phyloP scores from a whole-genome alignment of 2,888 invertebrate species.

The Tuberolachnus salignus region DNA sequence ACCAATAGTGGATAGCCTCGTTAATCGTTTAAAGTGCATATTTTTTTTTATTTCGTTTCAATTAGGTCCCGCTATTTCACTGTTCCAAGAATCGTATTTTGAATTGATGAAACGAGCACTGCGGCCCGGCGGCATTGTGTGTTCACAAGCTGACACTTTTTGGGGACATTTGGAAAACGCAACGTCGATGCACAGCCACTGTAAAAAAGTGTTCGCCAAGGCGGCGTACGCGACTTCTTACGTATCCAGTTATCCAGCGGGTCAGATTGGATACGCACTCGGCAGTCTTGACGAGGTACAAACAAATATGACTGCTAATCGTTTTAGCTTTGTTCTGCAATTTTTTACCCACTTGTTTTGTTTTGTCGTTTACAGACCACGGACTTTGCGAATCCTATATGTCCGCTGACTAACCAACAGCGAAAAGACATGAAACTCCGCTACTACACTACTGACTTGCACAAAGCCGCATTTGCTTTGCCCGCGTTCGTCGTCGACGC shows the following conservation, averaged over 20 bases:
- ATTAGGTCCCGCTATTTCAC: conserved; percentile 71
- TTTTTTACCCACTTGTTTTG: too few species aligned
- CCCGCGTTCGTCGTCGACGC: conserved; percentile 65
- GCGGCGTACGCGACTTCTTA: conserved; percentile 81
- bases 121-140: conserved; percentile 85
- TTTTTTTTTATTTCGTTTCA: conserved; percentile 59
- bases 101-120: conserved; percentile 82
- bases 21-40: background rate
- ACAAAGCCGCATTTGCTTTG: conserved; percentile 82
- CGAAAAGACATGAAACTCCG: conserved; percentile 75
- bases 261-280: conserved; percentile 93
- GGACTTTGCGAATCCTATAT: conserved; percentile 72
- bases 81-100: conserved; percentile 84
- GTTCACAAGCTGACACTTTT: conserved; percentile 81
- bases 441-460: conserved; percentile 87
- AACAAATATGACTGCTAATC: too few species aligned
- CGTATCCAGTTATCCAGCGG: conserved; percentile 96
- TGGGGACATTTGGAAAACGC: conserved; percentile 85
- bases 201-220: conserved; percentile 77
- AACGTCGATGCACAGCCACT: conserved; percentile 75
- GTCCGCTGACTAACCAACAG: conserved; percentile 70
- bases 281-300: conserved; percentile 74
- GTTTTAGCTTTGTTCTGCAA: too few species aligned
- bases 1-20: too few species aligned
- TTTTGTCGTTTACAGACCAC: conserved; percentile 64